phyloP scores from a whole-genome alignment of 2,888 invertebrate genomes.

The Baccha elongata region DNA sequence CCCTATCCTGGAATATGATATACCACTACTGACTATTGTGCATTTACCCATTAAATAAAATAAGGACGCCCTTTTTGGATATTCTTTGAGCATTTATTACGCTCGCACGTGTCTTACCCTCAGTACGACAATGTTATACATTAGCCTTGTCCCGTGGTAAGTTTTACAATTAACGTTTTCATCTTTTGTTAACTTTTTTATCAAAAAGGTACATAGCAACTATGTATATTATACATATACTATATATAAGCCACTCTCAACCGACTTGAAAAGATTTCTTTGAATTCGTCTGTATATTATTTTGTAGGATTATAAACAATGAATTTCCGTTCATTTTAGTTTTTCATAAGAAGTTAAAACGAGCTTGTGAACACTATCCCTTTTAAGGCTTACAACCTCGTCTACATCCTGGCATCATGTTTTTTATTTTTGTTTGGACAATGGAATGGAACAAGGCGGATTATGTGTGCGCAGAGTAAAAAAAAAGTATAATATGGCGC shows the following conservation, averaged over 20 bases:
- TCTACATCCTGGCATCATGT: slow-evolving; percentile 18
- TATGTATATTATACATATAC: no score
- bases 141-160: no score
- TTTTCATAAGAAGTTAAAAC: background rate
- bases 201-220: background rate
- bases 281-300: background rate
- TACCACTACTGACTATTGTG: no score
- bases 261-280: slow-evolving; percentile 7
- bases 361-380: slow-evolving; percentile 10
- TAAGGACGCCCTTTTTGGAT: no score
- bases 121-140: no score
- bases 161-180: background rate
- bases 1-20: no score
- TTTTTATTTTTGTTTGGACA: background rate
- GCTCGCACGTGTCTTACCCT: no score
- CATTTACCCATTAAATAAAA: no score
- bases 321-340: slow-evolving; percentile 9
- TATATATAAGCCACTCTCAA: background rate
- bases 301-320: slow-evolving; percentile 21
- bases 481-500: background rate
- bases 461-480: background rate
- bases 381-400: slow-evolving; percentile 5
- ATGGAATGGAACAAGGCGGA: background rate
- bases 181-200: background rate
- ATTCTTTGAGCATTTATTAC: no score